phyloP scores from a whole-genome alignment of 92 coral and sea anemone genomes.

The Siderastrea siderea region DNA sequence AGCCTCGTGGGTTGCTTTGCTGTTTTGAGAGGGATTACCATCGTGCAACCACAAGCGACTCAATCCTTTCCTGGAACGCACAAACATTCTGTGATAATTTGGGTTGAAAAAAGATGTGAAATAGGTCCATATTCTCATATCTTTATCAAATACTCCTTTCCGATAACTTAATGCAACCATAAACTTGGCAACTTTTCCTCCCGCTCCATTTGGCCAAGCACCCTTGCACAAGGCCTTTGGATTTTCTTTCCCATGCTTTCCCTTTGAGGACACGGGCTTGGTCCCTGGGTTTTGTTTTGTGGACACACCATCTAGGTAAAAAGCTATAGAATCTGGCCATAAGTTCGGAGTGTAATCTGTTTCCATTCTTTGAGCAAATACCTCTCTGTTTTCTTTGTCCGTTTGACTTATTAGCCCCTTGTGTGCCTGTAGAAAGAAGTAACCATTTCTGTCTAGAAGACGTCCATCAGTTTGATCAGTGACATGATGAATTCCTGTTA shows the following conservation, averaged over 20 bases:
- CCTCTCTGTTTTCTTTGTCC: conserved; percentile 43
- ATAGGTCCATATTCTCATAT: conserved; percentile 37
- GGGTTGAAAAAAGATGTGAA: conserved; percentile 10
- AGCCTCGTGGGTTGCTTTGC: conserved; percentile 54
- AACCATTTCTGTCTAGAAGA: no score
- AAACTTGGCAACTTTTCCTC: conserved; percentile 59
- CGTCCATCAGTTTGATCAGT: no score
- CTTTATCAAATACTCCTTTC: conserved; percentile 59
- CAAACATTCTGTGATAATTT: conserved; percentile 40
- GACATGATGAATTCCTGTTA: conserved; percentile 7
- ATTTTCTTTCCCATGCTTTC: conserved; percentile 54
- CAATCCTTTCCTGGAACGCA: conserved; percentile 9
- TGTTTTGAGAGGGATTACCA: conserved; percentile 68
- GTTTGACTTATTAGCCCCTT: conserved; percentile 54
- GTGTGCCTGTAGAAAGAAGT: conserved; percentile 41
- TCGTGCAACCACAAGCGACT: conserved; percentile 57
- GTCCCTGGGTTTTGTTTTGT: conserved; percentile 59
- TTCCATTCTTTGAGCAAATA: conserved; percentile 51
- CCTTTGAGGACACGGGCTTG: conserved; percentile 61
- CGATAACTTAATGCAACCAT: conserved; percentile 59
- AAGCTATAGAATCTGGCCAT: conserved; percentile 57
- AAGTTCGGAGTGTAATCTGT: conserved; percentile 32
- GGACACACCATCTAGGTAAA: conserved; percentile 67
- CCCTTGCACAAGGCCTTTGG: conserved; percentile 52
- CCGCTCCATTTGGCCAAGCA: conserved; percentile 73